Conservation (phyloP, 2,113 vertebrate genomes). For the Empidonax traillii region DNA sequence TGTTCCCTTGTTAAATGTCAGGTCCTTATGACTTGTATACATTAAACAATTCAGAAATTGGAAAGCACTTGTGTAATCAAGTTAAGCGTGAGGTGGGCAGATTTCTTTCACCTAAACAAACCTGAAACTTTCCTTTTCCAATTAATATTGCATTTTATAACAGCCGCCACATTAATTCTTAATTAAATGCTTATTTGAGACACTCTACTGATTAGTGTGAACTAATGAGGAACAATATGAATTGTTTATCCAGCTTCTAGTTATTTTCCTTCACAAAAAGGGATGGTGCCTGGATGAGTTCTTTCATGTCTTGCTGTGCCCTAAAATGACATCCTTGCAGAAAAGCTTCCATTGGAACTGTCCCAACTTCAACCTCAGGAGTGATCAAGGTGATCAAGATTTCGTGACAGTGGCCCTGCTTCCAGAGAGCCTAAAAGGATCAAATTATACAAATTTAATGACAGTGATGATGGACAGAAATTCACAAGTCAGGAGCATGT, state of each 20-base stretch:
- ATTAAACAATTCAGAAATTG: constrained; percentile 60
- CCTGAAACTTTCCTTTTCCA: constrained; percentile 46
- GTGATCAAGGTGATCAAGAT: background rate
- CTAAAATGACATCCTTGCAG: background rate
- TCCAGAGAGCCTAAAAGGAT: background rate
- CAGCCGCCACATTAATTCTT: constrained; percentile 53
- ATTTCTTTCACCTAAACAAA: constrained; percentile 46
- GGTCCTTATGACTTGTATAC: constrained; percentile 41
- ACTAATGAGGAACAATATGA: constrained; percentile 55
- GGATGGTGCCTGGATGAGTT: background rate
- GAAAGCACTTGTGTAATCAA: constrained; percentile 59
- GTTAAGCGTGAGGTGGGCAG: background rate
- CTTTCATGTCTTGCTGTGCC: background rate
- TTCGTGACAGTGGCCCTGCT: background rate
- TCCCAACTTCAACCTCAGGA: background rate
- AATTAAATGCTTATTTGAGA: constrained; percentile 67
- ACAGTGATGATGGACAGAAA: background rate
- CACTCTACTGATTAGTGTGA: constrained; percentile 55
- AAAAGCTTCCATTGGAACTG: background rate
- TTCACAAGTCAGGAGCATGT: background rate
- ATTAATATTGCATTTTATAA: constrained; percentile 65
- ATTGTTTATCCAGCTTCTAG: constrained; percentile 48
- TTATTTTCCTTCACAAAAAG: constrained; percentile 11
- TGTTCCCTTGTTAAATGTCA: constrained; percentile 64
- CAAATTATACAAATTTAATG: background rate